These are phyloP conservation scores for Perithous albicinctus DNA, from an alignment of 2,888 invertebrate species.

Conservation along the genomic window DNA sequence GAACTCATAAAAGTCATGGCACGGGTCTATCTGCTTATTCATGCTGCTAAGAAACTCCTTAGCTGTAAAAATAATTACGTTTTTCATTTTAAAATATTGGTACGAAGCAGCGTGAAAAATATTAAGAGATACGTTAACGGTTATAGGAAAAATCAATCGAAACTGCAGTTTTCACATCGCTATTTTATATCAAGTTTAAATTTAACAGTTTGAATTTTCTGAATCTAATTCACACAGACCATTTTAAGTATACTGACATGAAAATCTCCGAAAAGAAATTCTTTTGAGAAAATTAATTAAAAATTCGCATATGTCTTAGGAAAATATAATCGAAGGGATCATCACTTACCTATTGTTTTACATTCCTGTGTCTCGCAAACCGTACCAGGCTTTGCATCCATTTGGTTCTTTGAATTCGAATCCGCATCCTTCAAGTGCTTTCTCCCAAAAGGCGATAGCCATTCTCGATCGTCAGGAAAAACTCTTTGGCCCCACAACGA, in stretches of 20 bases:
- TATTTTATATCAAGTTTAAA: no score
- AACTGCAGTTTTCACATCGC: no score
- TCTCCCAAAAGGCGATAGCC: slow-evolving; percentile 15
- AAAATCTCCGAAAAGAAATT: no score
- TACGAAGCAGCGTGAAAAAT: not conserved
- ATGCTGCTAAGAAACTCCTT: slow-evolving; percentile 65
- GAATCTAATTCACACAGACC: no score
- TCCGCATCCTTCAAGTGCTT: no score
- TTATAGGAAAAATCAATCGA: not conserved
- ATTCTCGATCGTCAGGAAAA: slow-evolving; percentile 25
- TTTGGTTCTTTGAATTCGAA: not conserved
- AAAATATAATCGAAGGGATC: not conserved
- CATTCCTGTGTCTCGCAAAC: slow-evolving; percentile 66
- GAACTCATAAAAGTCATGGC: slow-evolving; percentile 74
- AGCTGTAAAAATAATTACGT: slow-evolving; percentile 43
- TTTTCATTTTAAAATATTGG: not conserved
- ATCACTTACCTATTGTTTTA: slow-evolving; percentile 58
- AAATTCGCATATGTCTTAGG: not conserved
- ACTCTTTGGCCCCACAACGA: slow-evolving; percentile 43
- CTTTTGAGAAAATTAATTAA: not conserved
- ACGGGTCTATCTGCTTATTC: slow-evolving; percentile 72
- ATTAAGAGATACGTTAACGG: not conserved
- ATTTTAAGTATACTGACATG: no score
- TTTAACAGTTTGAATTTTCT: no score
- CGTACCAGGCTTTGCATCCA: slow-evolving; percentile 6